Evolutionary conservation across 2,113 vertebrate genomes (phyloP), one percentile per base, ranked within the genome.

Genomic region (Uria lomvia): DNA sequence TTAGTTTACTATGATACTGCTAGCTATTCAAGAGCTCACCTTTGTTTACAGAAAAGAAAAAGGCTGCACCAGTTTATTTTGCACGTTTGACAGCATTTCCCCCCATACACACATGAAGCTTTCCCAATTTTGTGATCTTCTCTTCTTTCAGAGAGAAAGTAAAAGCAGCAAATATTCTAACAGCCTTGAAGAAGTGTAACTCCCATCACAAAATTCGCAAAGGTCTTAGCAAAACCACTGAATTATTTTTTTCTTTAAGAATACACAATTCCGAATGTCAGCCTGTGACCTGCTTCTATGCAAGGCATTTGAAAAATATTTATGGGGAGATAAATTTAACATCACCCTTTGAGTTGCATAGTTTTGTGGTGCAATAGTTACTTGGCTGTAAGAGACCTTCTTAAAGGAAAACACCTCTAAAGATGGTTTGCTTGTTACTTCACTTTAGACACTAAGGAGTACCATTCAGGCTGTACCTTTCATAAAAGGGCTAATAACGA

Each of bases 321-420:
- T 97, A 91, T 73, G 93, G 67, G 23, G 77, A 92, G 89, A 96
- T 92, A 95, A 92, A 97, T 94, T 93, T 96, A 94, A 94, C 95
- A 95, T 55, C 77, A 97, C 67, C 83, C 81, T 88, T 96, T 91
- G 81, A 91, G 89, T 55, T 65, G 86, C 81, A 80, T 72, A 91
- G 91, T 70, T 90, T 92, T 16, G 42, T 15, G 53, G 52, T 65
- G 81, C 45, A 85, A 49, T 8, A 47, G 84, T 55, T 75, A 43
- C 62, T 74, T 63, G 56, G 76, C 89, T 91, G n/a, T 14, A 32
- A 62, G 77, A 50, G 43, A 75, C 36, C 62, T 88, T 53, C 86
- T 90, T 75, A 79, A 92, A 93, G 78, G 53, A 88, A 76, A 85
- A 90, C 43, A 58, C 40, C 32, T 79, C 74, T 38, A 18, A 60